Evolutionary conservation across 2,113 vertebrate species (phyloP).

Genomic region (Ochotona curzoniae): DNA sequence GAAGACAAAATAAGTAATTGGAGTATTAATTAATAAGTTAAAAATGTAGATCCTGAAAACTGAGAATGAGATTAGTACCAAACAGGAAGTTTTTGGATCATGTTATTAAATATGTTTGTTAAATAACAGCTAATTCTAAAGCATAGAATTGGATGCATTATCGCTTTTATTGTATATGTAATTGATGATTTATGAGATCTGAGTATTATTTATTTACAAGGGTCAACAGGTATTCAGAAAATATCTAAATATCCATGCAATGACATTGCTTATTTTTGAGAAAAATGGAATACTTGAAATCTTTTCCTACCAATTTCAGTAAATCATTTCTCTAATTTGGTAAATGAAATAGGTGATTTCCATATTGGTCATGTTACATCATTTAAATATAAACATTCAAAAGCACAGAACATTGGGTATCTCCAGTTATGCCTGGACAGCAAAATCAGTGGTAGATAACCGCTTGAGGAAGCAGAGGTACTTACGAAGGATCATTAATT

Average conservation of each 20-base stretch:
- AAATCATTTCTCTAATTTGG: neutral
- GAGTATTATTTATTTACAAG: neutral
- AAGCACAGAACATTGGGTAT: neutral
- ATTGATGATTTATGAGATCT: neutral
- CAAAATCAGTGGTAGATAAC: neutral
- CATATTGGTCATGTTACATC: neutral
- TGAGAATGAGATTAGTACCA: neutral
- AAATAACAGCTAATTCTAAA: neutral
- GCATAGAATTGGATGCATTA: neutral
- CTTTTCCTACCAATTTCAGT: neutral
- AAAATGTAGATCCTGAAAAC: neutral
- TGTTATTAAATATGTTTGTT: too few relatives aligned
- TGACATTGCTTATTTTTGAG: neutral
- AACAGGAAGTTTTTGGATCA: neutral
- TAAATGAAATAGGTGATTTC: neutral
- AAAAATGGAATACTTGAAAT: neutral
- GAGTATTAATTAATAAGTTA: neutral
- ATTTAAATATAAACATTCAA: neutral
- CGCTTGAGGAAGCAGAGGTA: neutral
- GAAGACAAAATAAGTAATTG: neutral
- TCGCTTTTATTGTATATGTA: neutral
- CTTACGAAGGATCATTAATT: slow-evolving; percentile 91
- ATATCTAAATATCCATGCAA: neutral
- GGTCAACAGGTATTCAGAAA: neutral
- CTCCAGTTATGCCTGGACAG: neutral